A percentile compares a stretch with the other conserved stretches of the same genome.
These are phyloP conservation scores for Macrosteles quadrilineatus DNA, from an alignment of 1,140 invertebrate genomes.

Conservation along the genomic window DNA sequence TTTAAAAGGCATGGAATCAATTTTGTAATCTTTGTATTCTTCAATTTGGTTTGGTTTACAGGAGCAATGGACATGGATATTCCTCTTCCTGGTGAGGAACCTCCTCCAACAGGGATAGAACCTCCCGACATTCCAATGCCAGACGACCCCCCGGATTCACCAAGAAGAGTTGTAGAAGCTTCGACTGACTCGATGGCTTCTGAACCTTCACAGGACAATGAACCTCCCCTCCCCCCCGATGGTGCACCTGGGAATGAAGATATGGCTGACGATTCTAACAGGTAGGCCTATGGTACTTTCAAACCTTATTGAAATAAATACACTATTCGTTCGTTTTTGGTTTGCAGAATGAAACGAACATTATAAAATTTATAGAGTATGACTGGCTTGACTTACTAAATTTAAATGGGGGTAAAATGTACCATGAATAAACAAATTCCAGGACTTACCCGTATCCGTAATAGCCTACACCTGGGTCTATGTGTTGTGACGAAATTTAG, in stretches of 20 bases:
- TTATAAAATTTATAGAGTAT: background rate
- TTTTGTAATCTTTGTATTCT: too few relatives aligned
- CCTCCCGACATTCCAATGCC: constrained; percentile 26
- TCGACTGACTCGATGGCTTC: background rate
- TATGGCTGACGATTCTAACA: constrained; percentile 5
- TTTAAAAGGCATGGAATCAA: too few relatives aligned
- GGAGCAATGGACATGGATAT: constrained; percentile 17
- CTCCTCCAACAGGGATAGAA: background rate
- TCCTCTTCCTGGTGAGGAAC: constrained; percentile 11
- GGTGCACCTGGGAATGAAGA: background rate
- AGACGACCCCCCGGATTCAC: background rate
- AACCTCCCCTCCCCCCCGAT: background rate
- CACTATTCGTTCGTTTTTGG: background rate
- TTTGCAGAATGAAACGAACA: background rate
- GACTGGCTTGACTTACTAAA: background rate
- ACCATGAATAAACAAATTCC: background rate
- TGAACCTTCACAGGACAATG: background rate
- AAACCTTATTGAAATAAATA: background rate
- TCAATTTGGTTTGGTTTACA: background rate
- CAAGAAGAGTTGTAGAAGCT: background rate
- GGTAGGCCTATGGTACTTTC: background rate
- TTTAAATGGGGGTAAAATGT: background rate
- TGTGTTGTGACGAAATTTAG: background rate
- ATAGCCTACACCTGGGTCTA: too few relatives aligned
- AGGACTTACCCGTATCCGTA: background rate